A percentile compares a stretch with the other conserved stretches of the same genome.
phyloP scores from a whole-genome alignment of 2,888 invertebrate genomes.

The Lordiphosa fenestrarum region DNA sequence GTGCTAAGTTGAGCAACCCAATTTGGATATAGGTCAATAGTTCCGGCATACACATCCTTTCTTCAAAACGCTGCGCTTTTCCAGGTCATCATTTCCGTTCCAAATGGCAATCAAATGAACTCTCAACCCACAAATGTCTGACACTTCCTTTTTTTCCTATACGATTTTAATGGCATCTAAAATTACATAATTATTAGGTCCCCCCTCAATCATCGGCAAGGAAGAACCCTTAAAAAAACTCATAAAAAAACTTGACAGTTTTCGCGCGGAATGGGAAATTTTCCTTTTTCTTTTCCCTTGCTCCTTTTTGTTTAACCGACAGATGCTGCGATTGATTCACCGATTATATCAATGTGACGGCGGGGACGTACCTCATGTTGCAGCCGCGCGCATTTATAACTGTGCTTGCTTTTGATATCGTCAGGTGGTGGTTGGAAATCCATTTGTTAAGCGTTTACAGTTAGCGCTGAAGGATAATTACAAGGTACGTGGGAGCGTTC shows the following conservation, averaged over 20 bases:
- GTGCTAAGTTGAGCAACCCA: not conserved
- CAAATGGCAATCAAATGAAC: conserved; percentile 36
- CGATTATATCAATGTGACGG: conserved; percentile 19
- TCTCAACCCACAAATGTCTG: conserved; percentile 24
- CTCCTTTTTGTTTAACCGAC: conserved; percentile 36
- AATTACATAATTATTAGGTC: conserved; percentile 68
- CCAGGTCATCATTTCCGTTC: conserved; percentile 61
- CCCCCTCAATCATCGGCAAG: conserved; percentile 12
- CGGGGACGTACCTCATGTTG: conserved; percentile 47
- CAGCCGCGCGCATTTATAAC: conserved; percentile 49
- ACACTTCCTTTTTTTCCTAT: conserved; percentile 54
- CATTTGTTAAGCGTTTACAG: conserved; percentile 69
- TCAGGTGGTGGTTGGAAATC: conserved; percentile 67
- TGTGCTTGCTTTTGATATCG: conserved; percentile 71
- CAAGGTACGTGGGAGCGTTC: conserved; percentile 43
- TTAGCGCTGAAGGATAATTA: conserved; percentile 37
- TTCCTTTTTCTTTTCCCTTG: conserved; percentile 22
- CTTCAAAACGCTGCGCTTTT: conserved; percentile 35
- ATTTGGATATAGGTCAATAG: conserved; percentile 41
- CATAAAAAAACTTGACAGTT: conserved; percentile 69
- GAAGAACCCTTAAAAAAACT: conserved; percentile 35
- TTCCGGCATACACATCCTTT: conserved; percentile 54
- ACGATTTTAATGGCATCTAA: conserved; percentile 34
- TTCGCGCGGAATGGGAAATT: conserved; percentile 65
- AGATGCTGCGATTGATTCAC: conserved; percentile 60